Evolutionary conservation across 2,888 invertebrate species (phyloP).

Genomic region (Lacanobia oleracea): DNA sequence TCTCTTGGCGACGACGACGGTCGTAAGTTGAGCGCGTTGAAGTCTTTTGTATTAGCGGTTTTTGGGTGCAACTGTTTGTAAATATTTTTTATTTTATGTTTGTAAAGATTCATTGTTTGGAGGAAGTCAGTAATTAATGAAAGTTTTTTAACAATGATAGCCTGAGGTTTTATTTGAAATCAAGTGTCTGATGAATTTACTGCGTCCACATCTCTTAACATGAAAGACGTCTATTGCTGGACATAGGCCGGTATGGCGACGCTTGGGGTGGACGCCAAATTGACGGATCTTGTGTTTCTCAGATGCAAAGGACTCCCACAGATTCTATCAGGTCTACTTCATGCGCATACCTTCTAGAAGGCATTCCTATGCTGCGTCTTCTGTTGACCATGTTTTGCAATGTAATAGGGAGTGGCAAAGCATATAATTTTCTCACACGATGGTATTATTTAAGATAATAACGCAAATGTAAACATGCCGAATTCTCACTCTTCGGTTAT

Average conservation of each 20-base stretch:
- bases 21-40: slow-evolving; percentile 64
- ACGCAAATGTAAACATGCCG: slow-evolving; percentile 14
- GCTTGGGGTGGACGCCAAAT: too few relatives aligned
- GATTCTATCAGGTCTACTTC: not conserved
- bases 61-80: slow-evolving; percentile 26
- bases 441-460: slow-evolving; percentile 28
- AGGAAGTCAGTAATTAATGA: not conserved
- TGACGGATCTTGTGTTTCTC: not conserved
- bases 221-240: too few relatives aligned
- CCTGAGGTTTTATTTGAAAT: not conserved
- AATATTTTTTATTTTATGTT: too few relatives aligned
- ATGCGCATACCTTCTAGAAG: not conserved
- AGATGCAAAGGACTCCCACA: not conserved
- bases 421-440: not conserved
- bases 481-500: slow-evolving; percentile 27
- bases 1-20: slow-evolving; percentile 34
- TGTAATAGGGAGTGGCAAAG: not conserved
- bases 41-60: slow-evolving; percentile 65
- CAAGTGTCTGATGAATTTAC: not conserved
- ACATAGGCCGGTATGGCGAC: not conserved
- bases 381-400: not conserved
- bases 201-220: not conserved
- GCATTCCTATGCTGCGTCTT: not conserved
- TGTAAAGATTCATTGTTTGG: slow-evolving; percentile 2
- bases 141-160: not conserved